Base-by-base conservation (phyloP, 2,888 invertebrate genomes). In the Pseudococcus longispinus region DNA sequence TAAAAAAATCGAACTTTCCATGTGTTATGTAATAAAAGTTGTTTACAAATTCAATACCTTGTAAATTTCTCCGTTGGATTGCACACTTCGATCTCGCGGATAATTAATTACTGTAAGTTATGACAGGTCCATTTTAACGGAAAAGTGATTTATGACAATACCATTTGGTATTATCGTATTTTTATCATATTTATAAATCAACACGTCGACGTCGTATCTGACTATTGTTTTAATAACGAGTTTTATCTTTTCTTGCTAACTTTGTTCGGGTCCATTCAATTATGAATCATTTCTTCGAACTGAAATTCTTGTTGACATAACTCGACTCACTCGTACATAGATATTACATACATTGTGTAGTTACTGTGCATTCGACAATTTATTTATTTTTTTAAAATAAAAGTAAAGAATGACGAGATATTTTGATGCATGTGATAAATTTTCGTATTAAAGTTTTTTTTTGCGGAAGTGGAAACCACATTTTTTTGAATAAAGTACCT, bases 1-100 rank as follows among this genome's bases (percentile, higher is more conserved):
- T 60, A 60, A 60, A 60, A 60, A 60, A 37, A 37, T n/a, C n/a
- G 11, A 60, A 60, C 60, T 60, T 60, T 60, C 60, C 60, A 60
- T 23, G 15, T 60, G 60, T 60, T 23, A 55, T 60, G 8, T 60
- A 60, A 51, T 51, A 51, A 51, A 51, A n/a, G 44, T n/a, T n/a
- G n/a, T 23, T 60, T 23, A 60, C 23, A 23, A 60, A 6, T 23
- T 60, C 20, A 60, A 23, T 60, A 13, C 8, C n/a, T 37, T 8
- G 11, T 60, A 60, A 51, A 60, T 60, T 60, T 60, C 60, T 20
- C 60, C 3, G 5, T 20, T 15, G 23, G 23, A 60, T 60, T 60
- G 11, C 60, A 60, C 15, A 60, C 6, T 23, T 11, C 23, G 23
- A 60, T 60, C 13, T 23, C 23, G 11, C 23, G 51, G 2, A 51